These are phyloP conservation scores for Episyrphus balteatus DNA, from an alignment of 1,140 invertebrate species.

Conservation along the genomic window DNA sequence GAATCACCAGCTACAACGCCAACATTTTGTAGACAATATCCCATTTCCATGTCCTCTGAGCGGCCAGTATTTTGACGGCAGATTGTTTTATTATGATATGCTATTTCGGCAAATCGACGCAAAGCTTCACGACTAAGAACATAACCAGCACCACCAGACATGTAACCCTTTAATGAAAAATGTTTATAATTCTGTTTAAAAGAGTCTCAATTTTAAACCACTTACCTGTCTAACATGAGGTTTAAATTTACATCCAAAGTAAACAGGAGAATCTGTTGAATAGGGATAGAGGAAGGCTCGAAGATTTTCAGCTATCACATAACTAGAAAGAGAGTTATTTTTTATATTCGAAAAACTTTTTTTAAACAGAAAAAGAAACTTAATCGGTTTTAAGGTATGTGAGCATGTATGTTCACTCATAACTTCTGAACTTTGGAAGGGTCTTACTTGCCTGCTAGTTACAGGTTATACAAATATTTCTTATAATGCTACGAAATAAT, in stretches of 20 bases:
- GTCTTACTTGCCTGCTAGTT: too few relatives aligned
- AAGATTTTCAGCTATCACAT: slow-evolving; percentile 84
- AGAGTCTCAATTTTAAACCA: neutral
- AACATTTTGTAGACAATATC: slow-evolving; percentile 73
- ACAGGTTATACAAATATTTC: too few relatives aligned
- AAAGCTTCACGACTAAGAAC: slow-evolving; percentile 74
- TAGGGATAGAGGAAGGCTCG: slow-evolving; percentile 70
- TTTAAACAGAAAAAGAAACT: too few relatives aligned
- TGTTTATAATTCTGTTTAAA: neutral
- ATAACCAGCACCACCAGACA: slow-evolving; percentile 90
- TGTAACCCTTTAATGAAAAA: slow-evolving; percentile 59
- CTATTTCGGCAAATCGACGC: slow-evolving; percentile 58
- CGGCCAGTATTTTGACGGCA: slow-evolving; percentile 65
- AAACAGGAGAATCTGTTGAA: slow-evolving; percentile 58
- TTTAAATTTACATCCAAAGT: slow-evolving; percentile 82
- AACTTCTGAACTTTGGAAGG: too few relatives aligned
- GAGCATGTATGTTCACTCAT: too few relatives aligned
- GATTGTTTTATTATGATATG: slow-evolving; percentile 50
- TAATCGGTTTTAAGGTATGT: too few relatives aligned
- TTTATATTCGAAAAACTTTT: too few relatives aligned
- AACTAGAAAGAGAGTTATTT: slow-evolving; percentile 9
- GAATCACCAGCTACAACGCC: slow-evolving; percentile 80
- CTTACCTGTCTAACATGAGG: slow-evolving; percentile 55
- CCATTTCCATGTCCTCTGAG: slow-evolving; percentile 82
- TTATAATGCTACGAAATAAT: too few relatives aligned